Evolutionary conservation across 2,888 invertebrate genomes (phyloP).

Genomic region (Coelinius sp.): DNA sequence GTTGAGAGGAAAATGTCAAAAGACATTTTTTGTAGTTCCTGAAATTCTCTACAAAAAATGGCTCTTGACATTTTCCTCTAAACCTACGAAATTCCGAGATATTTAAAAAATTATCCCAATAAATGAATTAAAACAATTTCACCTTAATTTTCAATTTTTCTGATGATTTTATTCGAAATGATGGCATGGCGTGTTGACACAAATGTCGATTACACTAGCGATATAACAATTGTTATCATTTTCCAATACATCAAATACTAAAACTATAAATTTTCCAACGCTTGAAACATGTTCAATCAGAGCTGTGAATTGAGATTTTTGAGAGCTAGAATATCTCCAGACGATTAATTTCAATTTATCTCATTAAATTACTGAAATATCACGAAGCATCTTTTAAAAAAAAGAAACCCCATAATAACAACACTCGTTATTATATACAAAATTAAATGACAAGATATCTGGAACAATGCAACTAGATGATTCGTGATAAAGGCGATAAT

Average conservation of each 20-base stretch:
- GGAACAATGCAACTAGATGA: slow-evolving; percentile 25
- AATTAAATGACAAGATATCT: slow-evolving; percentile 8
- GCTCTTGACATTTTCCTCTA: too few species aligned
- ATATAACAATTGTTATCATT: slow-evolving; percentile 8
- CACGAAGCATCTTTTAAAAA: slow-evolving; percentile 24
- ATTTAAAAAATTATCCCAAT: background rate
- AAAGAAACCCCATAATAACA: background rate
- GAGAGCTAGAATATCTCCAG: background rate
- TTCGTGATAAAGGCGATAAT: slow-evolving; percentile 17
- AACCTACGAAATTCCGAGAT: too few species aligned
- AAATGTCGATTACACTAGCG: slow-evolving; percentile 26
- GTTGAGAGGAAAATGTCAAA: too few species aligned
- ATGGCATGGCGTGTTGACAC: slow-evolving; percentile 35
- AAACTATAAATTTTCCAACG: slow-evolving; percentile 23
- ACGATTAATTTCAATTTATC: slow-evolving; percentile 5
- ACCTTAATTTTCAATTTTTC: slow-evolving; percentile 47
- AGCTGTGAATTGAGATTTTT: too few species aligned
- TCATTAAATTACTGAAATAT: slow-evolving; percentile 9
- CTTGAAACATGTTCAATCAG: background rate
- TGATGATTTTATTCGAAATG: slow-evolving; percentile 51
- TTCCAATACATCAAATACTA: slow-evolving; percentile 11
- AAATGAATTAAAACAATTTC: slow-evolving; percentile 21
- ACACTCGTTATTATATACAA: slow-evolving; percentile 19
- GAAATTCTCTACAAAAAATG: too few species aligned
- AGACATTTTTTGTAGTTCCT: too few species aligned